These are phyloP conservation scores for Haemorhous mexicanus DNA, from an alignment of 2,113 vertebrate species.

Conservation along the genomic window DNA sequence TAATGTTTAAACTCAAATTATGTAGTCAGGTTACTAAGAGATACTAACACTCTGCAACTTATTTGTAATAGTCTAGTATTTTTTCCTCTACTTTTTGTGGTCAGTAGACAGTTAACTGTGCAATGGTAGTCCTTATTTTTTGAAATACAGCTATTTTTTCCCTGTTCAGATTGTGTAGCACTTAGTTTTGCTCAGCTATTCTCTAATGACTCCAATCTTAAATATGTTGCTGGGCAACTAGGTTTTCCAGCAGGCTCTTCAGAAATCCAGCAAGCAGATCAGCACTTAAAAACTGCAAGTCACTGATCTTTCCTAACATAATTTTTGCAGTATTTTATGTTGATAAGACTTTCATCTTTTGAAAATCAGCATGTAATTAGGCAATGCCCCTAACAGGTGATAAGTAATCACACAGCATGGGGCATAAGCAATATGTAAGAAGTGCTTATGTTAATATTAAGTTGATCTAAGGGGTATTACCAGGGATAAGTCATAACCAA, in stretches of 20 bases:
- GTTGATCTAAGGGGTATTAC: not conserved
- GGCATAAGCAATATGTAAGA: not conserved
- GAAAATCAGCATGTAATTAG: not conserved
- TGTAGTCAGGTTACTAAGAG: not conserved
- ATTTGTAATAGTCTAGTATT: not conserved
- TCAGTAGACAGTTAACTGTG: not conserved
- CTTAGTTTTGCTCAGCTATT: slow-evolving; percentile 1
- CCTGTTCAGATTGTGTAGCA: not conserved
- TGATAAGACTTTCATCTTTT: not conserved
- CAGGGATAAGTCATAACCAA: not conserved
- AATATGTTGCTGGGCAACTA: slow-evolving; percentile 44
- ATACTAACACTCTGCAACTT: not conserved
- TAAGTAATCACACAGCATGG: not conserved
- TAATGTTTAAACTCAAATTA: not conserved
- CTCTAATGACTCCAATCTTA: not conserved
- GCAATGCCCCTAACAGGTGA: not conserved
- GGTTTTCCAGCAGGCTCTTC: not conserved
- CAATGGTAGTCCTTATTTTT: not conserved
- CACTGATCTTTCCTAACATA: not conserved
- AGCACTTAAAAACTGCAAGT: slow-evolving; percentile 5
- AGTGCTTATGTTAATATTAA: not conserved
- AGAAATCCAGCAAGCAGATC: not conserved
- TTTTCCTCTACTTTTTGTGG: not conserved
- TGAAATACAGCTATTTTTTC: not conserved
- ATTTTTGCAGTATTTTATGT: not conserved